Conservation (phyloP, 1,140 invertebrate genomes). For the Colletes gigas region DNA sequence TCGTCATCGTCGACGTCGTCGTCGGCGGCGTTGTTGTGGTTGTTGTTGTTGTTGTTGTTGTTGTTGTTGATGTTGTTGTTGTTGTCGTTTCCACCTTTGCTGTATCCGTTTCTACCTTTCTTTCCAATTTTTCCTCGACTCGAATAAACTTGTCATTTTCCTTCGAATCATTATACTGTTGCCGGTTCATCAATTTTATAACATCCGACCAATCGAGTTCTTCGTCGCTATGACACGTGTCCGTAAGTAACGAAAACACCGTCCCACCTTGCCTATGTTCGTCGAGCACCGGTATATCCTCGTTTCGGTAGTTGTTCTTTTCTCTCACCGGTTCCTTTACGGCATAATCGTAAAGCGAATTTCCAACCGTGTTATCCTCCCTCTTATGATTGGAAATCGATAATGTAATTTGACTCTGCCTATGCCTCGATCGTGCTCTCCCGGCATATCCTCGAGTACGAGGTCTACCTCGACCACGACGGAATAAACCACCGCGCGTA, state of each 20-base stretch:
- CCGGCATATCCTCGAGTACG: constrained; percentile 18
- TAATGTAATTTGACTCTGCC: not conserved
- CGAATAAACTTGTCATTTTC: not conserved
- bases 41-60: not conserved
- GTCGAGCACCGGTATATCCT: not conserved
- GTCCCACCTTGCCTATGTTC: constrained; percentile 19
- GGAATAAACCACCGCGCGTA: constrained; percentile 27
- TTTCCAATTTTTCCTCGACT: not conserved
- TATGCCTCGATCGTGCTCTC: constrained; percentile 16
- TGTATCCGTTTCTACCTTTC: not conserved
- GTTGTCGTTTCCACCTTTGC: no score
- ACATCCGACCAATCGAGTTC: constrained; percentile 51
- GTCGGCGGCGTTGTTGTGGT: no score
- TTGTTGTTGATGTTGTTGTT: not conserved
- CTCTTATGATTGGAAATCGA: not conserved
- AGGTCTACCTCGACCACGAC: constrained; percentile 33
- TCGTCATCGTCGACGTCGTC: no score
- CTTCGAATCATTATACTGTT: not conserved
- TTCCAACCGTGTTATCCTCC: not conserved
- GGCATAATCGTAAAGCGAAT: not conserved
- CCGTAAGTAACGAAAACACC: constrained; percentile 50
- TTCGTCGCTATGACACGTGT: constrained; percentile 45
- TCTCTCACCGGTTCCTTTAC: not conserved
- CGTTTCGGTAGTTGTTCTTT: not conserved
- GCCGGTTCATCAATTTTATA: constrained; percentile 37